phyloP scores from a whole-genome alignment of 2,888 invertebrate genomes.

The Penaeus monodon region DNA sequence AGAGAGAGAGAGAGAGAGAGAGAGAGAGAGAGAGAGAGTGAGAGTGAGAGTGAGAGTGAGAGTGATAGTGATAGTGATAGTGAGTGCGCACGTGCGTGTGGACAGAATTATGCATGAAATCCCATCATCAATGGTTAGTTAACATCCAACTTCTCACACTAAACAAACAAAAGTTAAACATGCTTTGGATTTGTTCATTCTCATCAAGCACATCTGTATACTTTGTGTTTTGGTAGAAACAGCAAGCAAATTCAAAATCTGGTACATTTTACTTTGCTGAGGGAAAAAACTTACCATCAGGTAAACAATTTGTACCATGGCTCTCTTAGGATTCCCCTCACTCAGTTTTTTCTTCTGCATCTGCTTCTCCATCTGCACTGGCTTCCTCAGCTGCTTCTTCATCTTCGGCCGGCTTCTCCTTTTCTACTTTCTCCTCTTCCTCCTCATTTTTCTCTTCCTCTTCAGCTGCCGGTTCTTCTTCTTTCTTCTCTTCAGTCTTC shows the following conservation, averaged over 20 bases:
- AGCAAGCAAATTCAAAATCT: not conserved
- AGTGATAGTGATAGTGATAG: not conserved
- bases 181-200: too few species aligned
- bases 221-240: too few species aligned
- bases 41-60: constrained; percentile 19
- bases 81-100: too few species aligned
- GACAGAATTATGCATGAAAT: too few species aligned
- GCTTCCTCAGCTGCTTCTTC: constrained; percentile 9
- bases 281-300: constrained; percentile 45
- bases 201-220: too few species aligned
- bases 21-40: not conserved
- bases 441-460: constrained; percentile 18
- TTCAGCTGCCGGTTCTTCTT: constrained; percentile 21
- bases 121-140: too few species aligned
- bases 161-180: too few species aligned
- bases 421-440: constrained; percentile 5
- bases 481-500: constrained; percentile 45
- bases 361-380: constrained; percentile 38
- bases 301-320: constrained; percentile 56
- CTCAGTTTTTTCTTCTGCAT: constrained; percentile 35
- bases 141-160: too few species aligned
- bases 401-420: not conserved
- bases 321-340: constrained; percentile 33
- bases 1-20: too few species aligned
- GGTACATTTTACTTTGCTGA: not conserved